A percentile compares a stretch with the other conserved stretches of the same genome.
phyloP scores from a whole-genome alignment of 2,797 vertebrate species.

The Sebastes kiyomatsui region DNA sequence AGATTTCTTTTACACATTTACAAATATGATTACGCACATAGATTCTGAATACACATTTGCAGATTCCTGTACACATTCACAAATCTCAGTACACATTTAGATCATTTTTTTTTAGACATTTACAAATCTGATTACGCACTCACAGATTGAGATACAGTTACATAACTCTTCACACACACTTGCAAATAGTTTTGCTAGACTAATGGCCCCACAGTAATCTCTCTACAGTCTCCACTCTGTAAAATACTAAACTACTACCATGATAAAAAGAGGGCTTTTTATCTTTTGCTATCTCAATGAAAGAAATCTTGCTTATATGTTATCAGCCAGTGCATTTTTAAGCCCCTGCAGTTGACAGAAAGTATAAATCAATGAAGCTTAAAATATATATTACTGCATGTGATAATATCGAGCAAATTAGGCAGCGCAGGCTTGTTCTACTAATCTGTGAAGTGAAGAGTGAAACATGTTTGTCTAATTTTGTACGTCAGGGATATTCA shows the following conservation, averaged over 20 bases:
- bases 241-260: neutral
- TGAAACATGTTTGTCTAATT: constrained; percentile 43
- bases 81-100: too few species aligned
- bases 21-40: too few species aligned
- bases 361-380: neutral
- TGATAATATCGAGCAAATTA: constrained; percentile 46
- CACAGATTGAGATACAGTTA: too few species aligned
- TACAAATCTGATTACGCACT: too few species aligned
- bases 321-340: neutral
- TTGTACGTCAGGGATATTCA: constrained; percentile 9
- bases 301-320: neutral
- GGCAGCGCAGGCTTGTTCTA: constrained; percentile 20
- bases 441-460: constrained; percentile 50
- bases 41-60: too few species aligned
- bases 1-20: too few species aligned
- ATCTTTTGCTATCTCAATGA: neutral
- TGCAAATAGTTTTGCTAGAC: too few species aligned
- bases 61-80: too few species aligned
- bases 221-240: neutral
- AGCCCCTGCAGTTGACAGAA: neutral
- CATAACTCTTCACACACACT: too few species aligned
- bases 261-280: neutral
- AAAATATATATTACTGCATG: constrained; percentile 4
- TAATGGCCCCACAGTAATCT: neutral
- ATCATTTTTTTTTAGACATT: too few species aligned